Evolutionary conservation across 2,888 invertebrate genomes (phyloP), one percentile per base, ranked within the genome.

Genomic region (Orthosia gothica): DNA sequence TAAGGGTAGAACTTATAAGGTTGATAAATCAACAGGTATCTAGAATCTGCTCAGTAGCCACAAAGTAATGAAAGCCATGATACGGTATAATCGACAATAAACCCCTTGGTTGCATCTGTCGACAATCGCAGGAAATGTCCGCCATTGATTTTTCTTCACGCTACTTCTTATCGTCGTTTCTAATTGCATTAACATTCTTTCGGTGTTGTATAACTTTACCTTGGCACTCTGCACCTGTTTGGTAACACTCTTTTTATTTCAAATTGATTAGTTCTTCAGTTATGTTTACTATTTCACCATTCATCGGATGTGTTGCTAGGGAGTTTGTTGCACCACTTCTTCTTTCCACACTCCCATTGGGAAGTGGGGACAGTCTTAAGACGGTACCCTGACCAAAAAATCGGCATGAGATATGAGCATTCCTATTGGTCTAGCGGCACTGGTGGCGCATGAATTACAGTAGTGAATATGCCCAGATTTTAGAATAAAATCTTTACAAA

Each of bases 181-280:
- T 83, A 87, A 84, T 88, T 82, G 79, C 78, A 87, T 87, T 85
- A 85, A 82, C 79, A 86, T 88, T 85, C 87, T 74, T 85, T 76
- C 32, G 66, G 9, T 76, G 80, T 87, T 87, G 80, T 82, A 78
- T 85, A 84, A 87, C 68, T 61, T 74, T 26, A 65, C 84, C 86
- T 87, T 87, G 85, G 76, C 73, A 85, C 55, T 66, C 52, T 54
- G 59, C 76, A 72, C 64, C 71, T 69, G 72, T 63, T 76, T 64
- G 52, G 72, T 73, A 82, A 73, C 59, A 69, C 20, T 58, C 12
- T 18, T 59, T 79, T 57, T 18, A 66, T 73, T 32, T 49, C 5
- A 63, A 76, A 82, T 76, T 63, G 63, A 67, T 74, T 61, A 55
- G n/a, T 55, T 61, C 23, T 64, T 45, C 23, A 57, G 32, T 65